These are phyloP conservation scores for Smittia sp. DNA, from an alignment of 2,888 invertebrate species.

Conservation along the genomic window DNA sequence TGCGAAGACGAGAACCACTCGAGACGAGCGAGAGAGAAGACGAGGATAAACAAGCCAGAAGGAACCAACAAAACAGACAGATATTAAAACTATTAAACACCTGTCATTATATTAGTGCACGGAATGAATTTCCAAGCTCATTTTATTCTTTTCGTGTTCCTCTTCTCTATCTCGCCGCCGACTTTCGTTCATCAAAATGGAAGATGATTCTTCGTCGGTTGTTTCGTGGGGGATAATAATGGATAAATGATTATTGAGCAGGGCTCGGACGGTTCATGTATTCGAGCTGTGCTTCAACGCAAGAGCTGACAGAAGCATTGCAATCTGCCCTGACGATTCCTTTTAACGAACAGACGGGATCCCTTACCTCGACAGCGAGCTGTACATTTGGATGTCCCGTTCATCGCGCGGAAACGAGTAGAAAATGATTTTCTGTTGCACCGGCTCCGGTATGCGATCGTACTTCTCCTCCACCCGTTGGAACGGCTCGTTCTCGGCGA, in stretches of 20 bases:
- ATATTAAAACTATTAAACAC: conserved; percentile 41
- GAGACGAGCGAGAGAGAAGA: conserved; percentile 20
- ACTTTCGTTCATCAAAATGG: conserved; percentile 20
- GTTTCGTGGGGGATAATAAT: conserved; percentile 28
- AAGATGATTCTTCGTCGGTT: conserved; percentile 22
- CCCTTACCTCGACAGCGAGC: conserved; percentile 61
- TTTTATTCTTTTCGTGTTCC: not conserved
- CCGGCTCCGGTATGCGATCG: conserved; percentile 84
- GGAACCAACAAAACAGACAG: conserved; percentile 37
- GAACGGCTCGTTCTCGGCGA: conserved; percentile 81
- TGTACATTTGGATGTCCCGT: conserved; percentile 86
- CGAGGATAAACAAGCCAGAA: conserved; percentile 16
- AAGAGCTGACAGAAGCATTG: no score
- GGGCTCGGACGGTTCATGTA: no score
- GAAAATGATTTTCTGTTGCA: conserved; percentile 81
- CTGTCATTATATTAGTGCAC: conserved; percentile 40
- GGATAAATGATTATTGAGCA: conserved; percentile 28
- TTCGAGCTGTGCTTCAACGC: no score
- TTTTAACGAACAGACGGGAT: conserved; percentile 45
- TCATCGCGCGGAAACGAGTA: conserved; percentile 88
- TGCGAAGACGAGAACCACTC: conserved; percentile 37
- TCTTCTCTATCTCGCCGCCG: not conserved
- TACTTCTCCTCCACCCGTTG: conserved; percentile 83
- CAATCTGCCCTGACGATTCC: not conserved
- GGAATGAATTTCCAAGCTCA: conserved; percentile 6